Base-by-base conservation (phyloP, 2,888 invertebrate species). In the Orthosia incerta region DNA sequence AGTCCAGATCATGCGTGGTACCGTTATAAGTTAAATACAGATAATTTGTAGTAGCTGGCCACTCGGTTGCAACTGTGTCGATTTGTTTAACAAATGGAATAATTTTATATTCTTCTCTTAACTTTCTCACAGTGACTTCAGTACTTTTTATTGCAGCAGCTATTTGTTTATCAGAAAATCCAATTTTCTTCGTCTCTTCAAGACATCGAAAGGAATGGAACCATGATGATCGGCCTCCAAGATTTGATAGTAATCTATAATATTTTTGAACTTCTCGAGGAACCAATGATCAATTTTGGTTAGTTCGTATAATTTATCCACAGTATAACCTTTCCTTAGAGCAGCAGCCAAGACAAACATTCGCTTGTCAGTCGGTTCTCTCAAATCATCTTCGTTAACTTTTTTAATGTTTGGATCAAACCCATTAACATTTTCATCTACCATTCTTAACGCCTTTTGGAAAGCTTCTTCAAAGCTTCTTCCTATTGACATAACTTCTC, bases 401-500 rank as follows among this genome's bases (percentile, higher is more conserved):
- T 96, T 90, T 87, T 98, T 97, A 12, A 98, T 91, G 88, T 98
- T 97, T 0, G 99, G 99, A 95, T 99, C 99, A 91, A 99, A 99
- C 0, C 99, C 99, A 71, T 97, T 97, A 0, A 99, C 98, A 87
- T 98, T 98, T 93, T 99, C 99, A 93, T 99, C 99, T 3, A 99
- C 99, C 99, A 99, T 99, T 84, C 99, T 97, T 70, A 99, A 94
- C 0, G 99, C 99, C 95, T 99, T 99, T 94, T 99, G 99, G 89
- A 99, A 99, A 1, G 99, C 99, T 97, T 99, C 99, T 94, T 99
- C 99, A 94, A 99, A 99, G 86, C 97, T 98, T 70, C 99, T 97
- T 0, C 99, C 99, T 74, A 99, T 99, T 5, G 99, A 99, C 99
- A 99, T 99, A 3, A 99, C 99, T 96, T 99, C 99, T 15, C 99